phyloP scores from a whole-genome alignment of 1,140 invertebrate species.

The Archivesica marissinica region DNA sequence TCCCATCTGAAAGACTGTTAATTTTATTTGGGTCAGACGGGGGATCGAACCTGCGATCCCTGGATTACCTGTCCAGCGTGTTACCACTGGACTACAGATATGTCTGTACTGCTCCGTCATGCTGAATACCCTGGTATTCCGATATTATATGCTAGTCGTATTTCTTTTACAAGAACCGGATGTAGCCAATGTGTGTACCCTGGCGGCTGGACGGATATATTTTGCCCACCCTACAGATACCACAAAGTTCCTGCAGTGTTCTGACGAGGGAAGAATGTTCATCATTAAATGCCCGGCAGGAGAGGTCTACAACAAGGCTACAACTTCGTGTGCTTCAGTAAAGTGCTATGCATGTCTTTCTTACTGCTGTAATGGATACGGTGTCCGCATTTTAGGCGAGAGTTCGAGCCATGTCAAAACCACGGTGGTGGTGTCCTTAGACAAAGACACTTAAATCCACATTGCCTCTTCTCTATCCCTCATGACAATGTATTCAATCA shows the following conservation, averaged over 20 bases:
- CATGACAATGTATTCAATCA: no score
- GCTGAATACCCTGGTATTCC: background rate
- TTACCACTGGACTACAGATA: background rate
- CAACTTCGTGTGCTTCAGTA: constrained; percentile 8
- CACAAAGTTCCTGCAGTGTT: constrained; percentile 67
- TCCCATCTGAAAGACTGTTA: background rate
- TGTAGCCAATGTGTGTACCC: constrained; percentile 29
- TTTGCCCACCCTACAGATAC: constrained; percentile 58
- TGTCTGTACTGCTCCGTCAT: background rate
- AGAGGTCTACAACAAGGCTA: constrained; percentile 47
- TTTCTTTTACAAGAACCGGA: constrained; percentile 18
- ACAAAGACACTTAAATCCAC: no score
- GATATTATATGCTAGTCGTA: background rate
- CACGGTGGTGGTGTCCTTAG: no score
- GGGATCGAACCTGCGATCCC: background rate
- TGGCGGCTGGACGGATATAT: constrained; percentile 26
- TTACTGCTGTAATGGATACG: background rate
- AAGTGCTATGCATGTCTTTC: background rate
- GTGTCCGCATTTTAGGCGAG: no score
- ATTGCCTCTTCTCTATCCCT: no score
- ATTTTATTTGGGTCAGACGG: background rate
- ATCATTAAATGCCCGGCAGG: constrained; percentile 66
- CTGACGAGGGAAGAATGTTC: constrained; percentile 57
- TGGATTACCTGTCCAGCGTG: background rate
- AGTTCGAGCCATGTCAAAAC: no score